Conservation (phyloP, 35 echinoderm and acorn worm genomes). For the Ptychodera flava region DNA sequence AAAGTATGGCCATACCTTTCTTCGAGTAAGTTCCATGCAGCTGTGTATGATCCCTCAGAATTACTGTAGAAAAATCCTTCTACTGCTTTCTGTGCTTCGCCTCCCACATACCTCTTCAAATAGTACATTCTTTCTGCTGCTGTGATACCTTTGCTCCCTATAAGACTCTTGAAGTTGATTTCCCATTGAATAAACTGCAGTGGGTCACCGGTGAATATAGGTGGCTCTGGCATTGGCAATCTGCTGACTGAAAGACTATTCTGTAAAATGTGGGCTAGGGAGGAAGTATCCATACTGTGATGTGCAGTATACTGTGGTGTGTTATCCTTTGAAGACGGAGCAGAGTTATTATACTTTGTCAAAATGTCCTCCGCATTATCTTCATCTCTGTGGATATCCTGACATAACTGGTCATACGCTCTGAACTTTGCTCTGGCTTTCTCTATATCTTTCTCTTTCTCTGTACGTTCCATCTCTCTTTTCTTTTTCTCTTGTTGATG, state of each 20-base stretch:
- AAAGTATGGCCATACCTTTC: conserved; percentile 28
- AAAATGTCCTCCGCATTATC: too few relatives aligned
- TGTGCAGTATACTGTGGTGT: too few relatives aligned
- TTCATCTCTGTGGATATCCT: too few relatives aligned
- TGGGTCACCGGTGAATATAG: conserved; percentile 32
- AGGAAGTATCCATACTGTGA: not conserved
- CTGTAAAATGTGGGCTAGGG: conserved; percentile 10
- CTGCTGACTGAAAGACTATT: conserved; percentile 27
- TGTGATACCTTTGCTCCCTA: not conserved
- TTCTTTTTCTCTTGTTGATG: too few relatives aligned
- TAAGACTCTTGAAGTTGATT: conserved; percentile 36
- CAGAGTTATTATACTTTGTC: too few relatives aligned
- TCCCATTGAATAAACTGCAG: conserved; percentile 33
- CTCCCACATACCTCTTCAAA: conserved; percentile 14
- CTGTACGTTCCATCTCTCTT: too few relatives aligned
- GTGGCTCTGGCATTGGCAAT: conserved; percentile 25
- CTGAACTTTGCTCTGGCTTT: too few relatives aligned
- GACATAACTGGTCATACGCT: too few relatives aligned
- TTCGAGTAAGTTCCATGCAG: conserved; percentile 39
- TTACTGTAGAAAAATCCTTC: conserved; percentile 20
- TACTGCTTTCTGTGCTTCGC: conserved; percentile 3
- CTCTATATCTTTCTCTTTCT: too few relatives aligned
- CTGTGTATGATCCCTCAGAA: conserved; percentile 24
- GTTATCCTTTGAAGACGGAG: too few relatives aligned
- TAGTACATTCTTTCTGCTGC: not conserved